Evolutionary conservation across 2,888 invertebrate species (phyloP).

Genomic region (Cheiracanthium punctorium): DNA sequence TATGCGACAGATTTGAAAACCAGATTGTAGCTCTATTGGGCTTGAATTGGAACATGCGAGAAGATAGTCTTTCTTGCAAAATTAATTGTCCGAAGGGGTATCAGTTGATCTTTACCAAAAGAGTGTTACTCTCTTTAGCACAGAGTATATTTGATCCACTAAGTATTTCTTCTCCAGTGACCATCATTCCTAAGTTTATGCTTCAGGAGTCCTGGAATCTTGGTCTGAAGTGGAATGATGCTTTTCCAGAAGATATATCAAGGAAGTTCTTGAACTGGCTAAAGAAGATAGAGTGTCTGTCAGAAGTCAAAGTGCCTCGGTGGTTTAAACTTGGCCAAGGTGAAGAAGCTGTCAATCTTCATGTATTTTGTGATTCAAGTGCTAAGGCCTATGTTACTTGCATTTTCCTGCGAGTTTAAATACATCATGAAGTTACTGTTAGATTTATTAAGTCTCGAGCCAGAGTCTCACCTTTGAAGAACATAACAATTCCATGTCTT

Average conservation of each 20-base stretch:
- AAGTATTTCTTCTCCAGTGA: not conserved
- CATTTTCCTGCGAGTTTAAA: slow-evolving; percentile 10
- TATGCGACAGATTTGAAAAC: not conserved
- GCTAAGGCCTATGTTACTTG: not conserved
- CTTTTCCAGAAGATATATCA: not conserved
- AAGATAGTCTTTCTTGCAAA: not conserved
- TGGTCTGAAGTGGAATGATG: not conserved
- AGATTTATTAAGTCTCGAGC: not conserved
- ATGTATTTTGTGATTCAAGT: slow-evolving; percentile 27
- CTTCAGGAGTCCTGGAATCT: slow-evolving; percentile 9
- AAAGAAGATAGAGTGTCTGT: not conserved
- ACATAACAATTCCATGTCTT: not conserved
- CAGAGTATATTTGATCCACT: slow-evolving; percentile 17
- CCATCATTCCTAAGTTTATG: slow-evolving; percentile 23
- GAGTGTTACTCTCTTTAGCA: not conserved
- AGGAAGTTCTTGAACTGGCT: not conserved
- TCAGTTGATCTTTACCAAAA: not conserved
- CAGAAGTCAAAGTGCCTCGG: no score
- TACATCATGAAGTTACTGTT: not conserved
- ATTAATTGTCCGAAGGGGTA: no score
- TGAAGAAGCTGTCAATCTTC: not conserved
- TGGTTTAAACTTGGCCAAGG: not conserved
- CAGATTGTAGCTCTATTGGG: not conserved
- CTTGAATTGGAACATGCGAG: not conserved
- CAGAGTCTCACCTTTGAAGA: not conserved